Base-by-base conservation (phyloP, 1,140 invertebrate species). In the Hirudo medicinalis region DNA sequence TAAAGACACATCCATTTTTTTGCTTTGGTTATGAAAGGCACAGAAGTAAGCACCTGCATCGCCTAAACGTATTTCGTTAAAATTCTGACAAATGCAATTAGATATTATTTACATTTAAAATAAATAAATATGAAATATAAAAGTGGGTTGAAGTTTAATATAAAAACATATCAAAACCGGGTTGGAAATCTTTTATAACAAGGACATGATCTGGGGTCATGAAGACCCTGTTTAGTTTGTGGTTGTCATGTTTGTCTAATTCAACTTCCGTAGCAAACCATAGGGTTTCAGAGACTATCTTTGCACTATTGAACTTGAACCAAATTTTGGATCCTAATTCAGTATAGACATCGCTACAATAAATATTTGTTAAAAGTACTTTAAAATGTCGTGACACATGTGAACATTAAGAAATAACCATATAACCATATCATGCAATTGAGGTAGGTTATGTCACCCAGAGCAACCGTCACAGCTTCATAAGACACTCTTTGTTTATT, bases 231-330 rank as follows among this genome's bases (percentile, higher is more conserved):
- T 71, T 71, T 2, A 71, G 54, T 27, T 36, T 66, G 11, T 40
- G n/a, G 54, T 71, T 60, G 55, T 71, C 70, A 27, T 71, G 70
- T 9, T 27, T 71, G 36, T 69, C 67, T 53, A 72, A 43, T 43
- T 72, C 53, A 66, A 72, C 67, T 36, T 70, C 27, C 13, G n/a
- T 29, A 27, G 60, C 71, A n/a, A 43, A 49, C 32, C 32, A 70
- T 6, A 70, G 13, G 5, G 69, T 29, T 25, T 70, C 69, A 27
- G 6, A 22, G 32, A 8, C 69, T 6, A 49, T 29, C 19, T 54
- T 49, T 27, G 40, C 69, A 8, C 69, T 20, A 17, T 53, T 8
- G 29, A 70, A 70, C 29, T 53, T 70, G 53, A 49, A 70, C 69
- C 69, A 70, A 53, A 32, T 53, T 53, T 70, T 70, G 2, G 69